A percentile compares a stretch with the other conserved stretches of the same genome.
Evolutionary conservation across 2,797 vertebrate species (phyloP).

Genomic region (Hippopotamyrus pictus): DNA sequence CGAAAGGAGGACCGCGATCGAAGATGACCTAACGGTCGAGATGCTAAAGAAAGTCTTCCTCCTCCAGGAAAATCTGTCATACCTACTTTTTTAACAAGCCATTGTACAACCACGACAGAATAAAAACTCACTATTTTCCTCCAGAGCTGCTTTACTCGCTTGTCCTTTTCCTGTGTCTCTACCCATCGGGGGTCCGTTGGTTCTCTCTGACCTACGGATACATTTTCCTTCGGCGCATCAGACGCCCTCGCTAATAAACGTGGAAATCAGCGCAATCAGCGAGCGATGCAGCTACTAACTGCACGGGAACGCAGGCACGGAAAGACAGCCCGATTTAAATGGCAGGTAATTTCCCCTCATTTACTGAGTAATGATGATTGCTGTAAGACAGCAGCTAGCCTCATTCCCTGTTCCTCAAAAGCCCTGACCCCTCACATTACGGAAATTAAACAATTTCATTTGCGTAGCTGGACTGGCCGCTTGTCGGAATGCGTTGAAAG

Average conservation of each 20-base stretch:
- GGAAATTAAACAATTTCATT: slow-evolving; percentile 43
- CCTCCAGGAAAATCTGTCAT: background rate
- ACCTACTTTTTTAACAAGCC: background rate
- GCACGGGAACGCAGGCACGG: background rate
- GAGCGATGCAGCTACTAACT: background rate
- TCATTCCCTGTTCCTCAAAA: slow-evolving; percentile 44
- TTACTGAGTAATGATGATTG: slow-evolving; percentile 48
- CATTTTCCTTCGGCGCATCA: background rate
- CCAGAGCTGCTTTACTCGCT: background rate
- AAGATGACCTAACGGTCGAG: background rate
- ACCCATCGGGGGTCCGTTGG: background rate
- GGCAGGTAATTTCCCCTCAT: slow-evolving; percentile 40
- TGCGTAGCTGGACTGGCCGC: slow-evolving; percentile 19
- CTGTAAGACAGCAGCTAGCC: slow-evolving; percentile 45
- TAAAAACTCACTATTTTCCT: background rate
- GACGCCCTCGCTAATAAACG: background rate
- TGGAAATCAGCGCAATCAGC: background rate
- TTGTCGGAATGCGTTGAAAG: slow-evolving; percentile 10
- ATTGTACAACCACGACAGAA: background rate
- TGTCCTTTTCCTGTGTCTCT: background rate
- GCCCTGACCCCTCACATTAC: slow-evolving; percentile 40
- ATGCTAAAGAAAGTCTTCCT: background rate
- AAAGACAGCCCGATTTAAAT: slow-evolving; percentile 32
- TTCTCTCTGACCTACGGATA: background rate
- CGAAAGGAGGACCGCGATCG: background rate